Evolutionary conservation across 2,888 invertebrate species (phyloP).

Genomic region (Drepanosiphum platanoidis): DNA sequence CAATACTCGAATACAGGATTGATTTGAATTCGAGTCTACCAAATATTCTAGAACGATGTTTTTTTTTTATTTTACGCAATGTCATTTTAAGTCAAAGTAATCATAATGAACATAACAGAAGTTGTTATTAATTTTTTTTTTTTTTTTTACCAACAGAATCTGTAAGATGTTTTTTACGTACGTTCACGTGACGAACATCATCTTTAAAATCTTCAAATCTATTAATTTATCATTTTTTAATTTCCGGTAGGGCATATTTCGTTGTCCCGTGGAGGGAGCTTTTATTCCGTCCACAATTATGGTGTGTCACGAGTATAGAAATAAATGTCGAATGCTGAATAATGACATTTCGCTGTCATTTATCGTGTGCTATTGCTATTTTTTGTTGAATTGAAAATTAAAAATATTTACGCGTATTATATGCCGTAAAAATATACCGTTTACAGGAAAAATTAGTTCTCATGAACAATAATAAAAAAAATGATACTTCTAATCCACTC

Average conservation of each 20-base stretch:
- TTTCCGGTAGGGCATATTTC: neutral
- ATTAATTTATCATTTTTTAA: conserved; percentile 3
- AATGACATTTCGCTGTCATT: neutral
- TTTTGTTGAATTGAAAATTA: neutral
- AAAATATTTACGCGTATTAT: neutral
- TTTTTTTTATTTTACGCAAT: too few species aligned
- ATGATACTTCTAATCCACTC: too few species aligned
- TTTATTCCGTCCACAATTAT: neutral
- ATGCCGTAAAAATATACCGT: too few species aligned
- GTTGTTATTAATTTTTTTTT: neutral
- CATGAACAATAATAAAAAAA: too few species aligned
- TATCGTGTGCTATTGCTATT: neutral
- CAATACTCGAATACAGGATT: too few species aligned
- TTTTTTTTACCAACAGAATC: neutral
- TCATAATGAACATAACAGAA: too few species aligned
- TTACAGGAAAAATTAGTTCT: too few species aligned
- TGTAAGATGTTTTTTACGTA: neutral
- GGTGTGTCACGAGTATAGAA: neutral
- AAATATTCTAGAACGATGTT: neutral
- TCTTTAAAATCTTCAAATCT: neutral
- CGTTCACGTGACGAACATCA: neutral
- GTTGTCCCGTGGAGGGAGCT: neutral
- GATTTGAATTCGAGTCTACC: neutral
- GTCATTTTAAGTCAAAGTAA: too few species aligned
- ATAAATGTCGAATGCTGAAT: neutral